Base-by-base conservation (phyloP, 2,888 invertebrate genomes). In the Erebia palarica region DNA sequence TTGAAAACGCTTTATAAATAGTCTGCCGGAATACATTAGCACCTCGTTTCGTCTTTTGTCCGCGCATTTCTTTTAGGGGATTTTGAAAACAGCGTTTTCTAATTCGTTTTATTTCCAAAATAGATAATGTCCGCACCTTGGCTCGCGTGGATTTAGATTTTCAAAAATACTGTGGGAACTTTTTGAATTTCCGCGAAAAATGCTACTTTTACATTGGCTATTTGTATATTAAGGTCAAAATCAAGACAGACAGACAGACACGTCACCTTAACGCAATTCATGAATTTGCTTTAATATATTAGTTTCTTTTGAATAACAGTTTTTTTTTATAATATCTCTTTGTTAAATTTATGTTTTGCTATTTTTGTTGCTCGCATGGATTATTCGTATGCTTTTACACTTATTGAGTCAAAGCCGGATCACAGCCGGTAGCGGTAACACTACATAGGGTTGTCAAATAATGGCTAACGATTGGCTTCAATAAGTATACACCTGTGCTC, bases 1-100 rank as follows among this genome's bases (percentile, higher is more conserved):
- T 65, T 72, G 65, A 51, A 64, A 74, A 70, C 70, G 70, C 57
- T 70, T 63, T 68, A 67, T 69, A 74, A 75, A 75, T 61, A 71
- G 60, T 55, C 69, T 27, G 71, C 65, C 53, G 53, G 71, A 73
- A 73, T 73, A 73, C 69, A 71, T 71, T 69, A 71, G 69, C 73
- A 55, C 64, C 59, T 71, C 66, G 67, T 67, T 71, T 59, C 63
- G 60, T 71, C 69, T 71, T 71, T 73, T 69, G 64, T 67, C 57
- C 59, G 57, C 59, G 47, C 60, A 16, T 57, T 59, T 66, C 63
- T 59, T 69, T 73, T 69, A 58, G 69, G 63, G 36, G 69, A 71
- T 73, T 66, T 51, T 42, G 36, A 69, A 67, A 67, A 59, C 3
- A 36, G 27, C 18, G 4, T 21, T 21, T 67, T 58, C 13, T n/a